These are phyloP conservation scores for Drosophila anomalata DNA, from an alignment of 2,888 invertebrate species.

Conservation along the genomic window DNA sequence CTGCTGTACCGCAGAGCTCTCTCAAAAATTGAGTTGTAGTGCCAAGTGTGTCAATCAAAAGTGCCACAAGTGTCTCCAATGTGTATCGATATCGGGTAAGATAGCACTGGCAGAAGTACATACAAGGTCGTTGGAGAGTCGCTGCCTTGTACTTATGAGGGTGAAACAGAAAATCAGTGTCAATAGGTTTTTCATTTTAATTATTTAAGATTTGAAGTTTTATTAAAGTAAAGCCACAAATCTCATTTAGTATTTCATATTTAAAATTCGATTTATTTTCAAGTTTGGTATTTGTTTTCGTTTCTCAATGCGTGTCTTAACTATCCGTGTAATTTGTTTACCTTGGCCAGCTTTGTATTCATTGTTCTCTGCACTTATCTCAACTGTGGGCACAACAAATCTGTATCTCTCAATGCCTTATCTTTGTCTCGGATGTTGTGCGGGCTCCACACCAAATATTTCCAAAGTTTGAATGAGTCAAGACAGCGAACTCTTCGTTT, in stretches of 20 bases:
- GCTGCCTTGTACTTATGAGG: background rate
- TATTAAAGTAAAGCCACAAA: background rate
- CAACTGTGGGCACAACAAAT: slow-evolving; percentile 40
- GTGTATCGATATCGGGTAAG: slow-evolving; percentile 37
- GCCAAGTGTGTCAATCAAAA: slow-evolving; percentile 43
- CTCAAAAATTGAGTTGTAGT: slow-evolving; percentile 35
- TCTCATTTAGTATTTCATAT: background rate
- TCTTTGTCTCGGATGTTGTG: slow-evolving; percentile 57
- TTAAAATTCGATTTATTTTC: background rate
- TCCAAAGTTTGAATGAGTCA: slow-evolving; percentile 15
- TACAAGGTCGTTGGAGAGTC: slow-evolving; percentile 15
- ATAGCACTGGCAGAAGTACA: slow-evolving; percentile 34
- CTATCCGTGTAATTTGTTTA: slow-evolving; percentile 17
- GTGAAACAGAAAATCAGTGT: background rate
- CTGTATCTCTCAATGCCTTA: slow-evolving; percentile 60
- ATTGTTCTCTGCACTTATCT: slow-evolving; percentile 39
- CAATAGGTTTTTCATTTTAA: background rate
- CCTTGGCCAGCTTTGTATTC: slow-evolving; percentile 12
- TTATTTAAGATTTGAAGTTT: background rate
- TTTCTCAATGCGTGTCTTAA: background rate
- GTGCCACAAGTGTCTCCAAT: slow-evolving; percentile 47
- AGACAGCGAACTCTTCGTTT: background rate
- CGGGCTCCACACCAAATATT: slow-evolving; percentile 20
- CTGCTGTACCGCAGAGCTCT: slow-evolving; percentile 2
- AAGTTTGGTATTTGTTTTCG: slow-evolving; percentile 14